Base-by-base conservation (phyloP, 2,113 vertebrate genomes). In the Reinhardtius hippoglossoides region DNA sequence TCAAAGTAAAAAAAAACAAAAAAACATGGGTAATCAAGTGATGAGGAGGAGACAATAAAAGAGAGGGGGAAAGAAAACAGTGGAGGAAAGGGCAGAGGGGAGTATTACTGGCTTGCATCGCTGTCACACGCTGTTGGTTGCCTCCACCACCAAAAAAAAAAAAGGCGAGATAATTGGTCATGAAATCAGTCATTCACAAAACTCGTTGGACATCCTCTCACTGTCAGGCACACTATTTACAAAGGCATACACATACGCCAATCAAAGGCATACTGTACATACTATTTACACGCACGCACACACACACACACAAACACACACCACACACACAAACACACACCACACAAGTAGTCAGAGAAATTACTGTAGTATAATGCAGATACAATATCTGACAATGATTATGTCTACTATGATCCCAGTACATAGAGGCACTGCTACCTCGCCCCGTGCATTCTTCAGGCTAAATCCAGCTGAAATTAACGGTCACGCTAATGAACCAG, bases 161-260 rank as follows among this genome's bases (percentile, higher is more conserved):
- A 71, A 90, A 16, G 66, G 63, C 50, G 82, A 83, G 12, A 78
- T 82, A 80, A 80, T 87, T 87, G 83, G 86, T 89, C 83, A 82
- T 84, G 82, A 76, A 89, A 88, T 52, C 74, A 69, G 71, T 82
- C 77, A 74, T 50, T 82, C 85, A 76, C 65, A 70, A 73, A 85
- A 81, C 27, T 70, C 74, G 24, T 35, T 64, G 79, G 58, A n/a
- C 78, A 83, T 77, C 77, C 85, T 61, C 80, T 37, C 67, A 65
- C 77, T 56, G 50, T 80, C 92, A 89, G 79, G 76, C 89, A 78
- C 80, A 78, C 88, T 90, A 90, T 92, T 90, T 92, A 92, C 89
- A 93, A 86, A 90, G 82, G 81, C 90, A 89, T 71, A 90, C 88
- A 91, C 76, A 89, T 70, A 84, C 9, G 58, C 83, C 87, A 78